Evolutionary conservation across 2,113 vertebrate genomes (phyloP), one percentile per base, ranked within the genome.

Genomic region (Caloenas nicobarica): DNA sequence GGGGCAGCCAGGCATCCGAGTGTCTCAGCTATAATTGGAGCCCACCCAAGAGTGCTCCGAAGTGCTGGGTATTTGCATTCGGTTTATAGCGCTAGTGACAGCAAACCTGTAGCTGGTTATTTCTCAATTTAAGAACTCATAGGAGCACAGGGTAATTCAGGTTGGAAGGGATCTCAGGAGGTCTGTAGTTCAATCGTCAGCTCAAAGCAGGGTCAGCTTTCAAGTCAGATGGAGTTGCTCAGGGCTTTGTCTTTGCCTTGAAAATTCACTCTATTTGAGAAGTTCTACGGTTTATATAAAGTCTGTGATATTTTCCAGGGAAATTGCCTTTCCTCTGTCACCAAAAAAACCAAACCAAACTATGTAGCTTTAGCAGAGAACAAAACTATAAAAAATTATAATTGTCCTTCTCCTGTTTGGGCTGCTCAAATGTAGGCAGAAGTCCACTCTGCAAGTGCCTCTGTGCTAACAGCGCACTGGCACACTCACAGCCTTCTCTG

Each of bases 381-480:
- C 1, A 70, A 61, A 62, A n/a, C 34, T 46, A 28, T 31, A 24
- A 62, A 64, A 80, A 90, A 46, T 10, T 0, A 22, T 21, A 23
- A 13, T 11, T 57, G n/a, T 51, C 34, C 28, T 70, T 88, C 51
- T 91, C 25, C 23, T 76, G 13, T 48, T 61, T 26, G 46, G 28
- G 76, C 48, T 50, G 24, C n/a, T 80, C 28, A 18, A 40, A 24
- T 31, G 21, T 5, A 8, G 18, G 24, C 33, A 73, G 68, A 73
- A 79, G 64, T 33, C 8, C 36, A 19, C 28, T 46, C 28, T 28
- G 40, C 31, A 81, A 74, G 62, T 10, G 42, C 17, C 28, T 50
- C 51, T 2, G 0, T 44, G 40, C 46, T 74, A 73, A 69, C 46
- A 38, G 38, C 0, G 0, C 34, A 11, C 38, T 13, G 44, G 34